Evolutionary conservation across 2,113 vertebrate species (phyloP).

Genomic region (Eleginops maclovinus): DNA sequence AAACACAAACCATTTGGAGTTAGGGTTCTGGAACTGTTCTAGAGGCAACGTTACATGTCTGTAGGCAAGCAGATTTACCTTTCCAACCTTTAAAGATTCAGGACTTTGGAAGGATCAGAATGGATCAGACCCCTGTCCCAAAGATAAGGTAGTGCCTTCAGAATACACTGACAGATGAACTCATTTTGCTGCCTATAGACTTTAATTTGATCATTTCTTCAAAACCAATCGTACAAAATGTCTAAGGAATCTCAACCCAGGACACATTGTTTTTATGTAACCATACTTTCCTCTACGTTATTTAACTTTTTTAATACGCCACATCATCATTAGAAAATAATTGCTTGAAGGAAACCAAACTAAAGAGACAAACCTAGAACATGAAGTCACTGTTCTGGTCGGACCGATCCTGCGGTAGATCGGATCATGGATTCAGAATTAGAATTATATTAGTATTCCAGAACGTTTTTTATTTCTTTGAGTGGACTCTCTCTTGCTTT

Average conservation of each 20-base stretch:
- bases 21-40: too few relatives aligned
- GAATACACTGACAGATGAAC: not conserved
- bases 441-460: constrained; percentile 52
- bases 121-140: not conserved
- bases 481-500: constrained; percentile 8
- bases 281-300: not conserved
- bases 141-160: not conserved
- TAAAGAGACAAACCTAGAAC: constrained; percentile 35
- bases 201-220: not conserved
- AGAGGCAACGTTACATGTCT: too few relatives aligned
- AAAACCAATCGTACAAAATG: not conserved
- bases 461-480: constrained; percentile 47
- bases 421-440: constrained; percentile 51
- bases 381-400: constrained; percentile 58
- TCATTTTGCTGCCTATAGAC: not conserved
- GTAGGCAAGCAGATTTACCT: too few relatives aligned
- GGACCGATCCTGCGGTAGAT: constrained; percentile 22
- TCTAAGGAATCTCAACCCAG: not conserved
- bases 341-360: constrained; percentile 25
- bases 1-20: too few relatives aligned
- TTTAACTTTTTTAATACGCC: constrained; percentile 2
- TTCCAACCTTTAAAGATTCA: too few relatives aligned
- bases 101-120: too few relatives aligned
- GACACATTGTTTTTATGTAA: not conserved
- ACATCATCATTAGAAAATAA: constrained; percentile 16